phyloP scores from a whole-genome alignment of 2,888 invertebrate genomes.

The Timema podura region DNA sequence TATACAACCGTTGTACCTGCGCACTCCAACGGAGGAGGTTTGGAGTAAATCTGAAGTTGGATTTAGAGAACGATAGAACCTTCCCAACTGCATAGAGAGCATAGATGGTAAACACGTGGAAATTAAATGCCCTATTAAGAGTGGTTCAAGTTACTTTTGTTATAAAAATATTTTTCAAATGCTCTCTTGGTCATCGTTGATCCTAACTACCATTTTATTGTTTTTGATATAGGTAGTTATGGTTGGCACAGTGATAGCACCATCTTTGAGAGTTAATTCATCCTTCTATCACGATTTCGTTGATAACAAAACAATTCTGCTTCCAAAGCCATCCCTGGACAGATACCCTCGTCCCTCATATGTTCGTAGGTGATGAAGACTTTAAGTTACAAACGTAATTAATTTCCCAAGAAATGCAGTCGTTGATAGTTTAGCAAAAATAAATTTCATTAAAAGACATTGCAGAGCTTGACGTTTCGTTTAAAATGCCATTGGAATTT shows the following conservation, averaged over 20 bases:
- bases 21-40: background rate
- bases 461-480: too few relatives aligned
- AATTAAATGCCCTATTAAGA: conserved; percentile 30
- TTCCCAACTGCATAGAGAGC: conserved; percentile 34
- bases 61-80: conserved; percentile 12
- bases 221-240: conserved; percentile 13
- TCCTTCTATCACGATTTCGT: conserved; percentile 24
- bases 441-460: too few relatives aligned
- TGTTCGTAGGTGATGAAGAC: too few relatives aligned
- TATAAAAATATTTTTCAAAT: conserved; percentile 36
- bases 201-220: conserved; percentile 2
- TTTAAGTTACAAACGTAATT: too few relatives aligned
- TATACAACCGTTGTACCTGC: conserved; percentile 29
- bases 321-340: background rate
- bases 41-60: conserved; percentile 7
- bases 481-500: too few relatives aligned
- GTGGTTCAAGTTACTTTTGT: conserved; percentile 36
- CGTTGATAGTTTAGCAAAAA: too few relatives aligned
- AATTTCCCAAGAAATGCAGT: too few relatives aligned
- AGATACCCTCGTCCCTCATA: too few relatives aligned
- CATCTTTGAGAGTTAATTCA: conserved; percentile 22
- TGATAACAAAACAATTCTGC: conserved; percentile 24
- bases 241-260: background rate
- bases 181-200: conserved; percentile 32
- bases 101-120: conserved; percentile 38